Percentiles rank a stretch among this genome's conserved stretches.
phyloP scores from a whole-genome alignment of 2,797 vertebrate genomes.

The Ctenopoma kingsleyae region DNA sequence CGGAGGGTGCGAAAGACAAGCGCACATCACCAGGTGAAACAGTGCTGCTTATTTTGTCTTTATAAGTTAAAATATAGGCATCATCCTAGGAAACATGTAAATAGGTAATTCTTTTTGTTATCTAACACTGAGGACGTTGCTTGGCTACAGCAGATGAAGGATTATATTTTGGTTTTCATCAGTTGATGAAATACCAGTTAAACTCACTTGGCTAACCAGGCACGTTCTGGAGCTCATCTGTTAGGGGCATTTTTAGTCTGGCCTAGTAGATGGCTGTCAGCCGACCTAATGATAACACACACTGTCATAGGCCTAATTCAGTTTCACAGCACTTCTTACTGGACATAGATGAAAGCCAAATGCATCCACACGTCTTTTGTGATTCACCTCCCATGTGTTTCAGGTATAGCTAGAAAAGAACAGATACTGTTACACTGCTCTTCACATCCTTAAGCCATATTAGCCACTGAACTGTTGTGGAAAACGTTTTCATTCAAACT shows the following conservation, averaged over 20 bases:
- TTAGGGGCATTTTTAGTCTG: constrained; percentile 41
- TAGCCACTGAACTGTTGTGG: constrained; percentile 59
- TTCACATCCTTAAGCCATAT: constrained; percentile 60
- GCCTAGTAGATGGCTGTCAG: constrained; percentile 52
- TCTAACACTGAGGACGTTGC: constrained; percentile 20
- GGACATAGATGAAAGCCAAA: constrained; percentile 53
- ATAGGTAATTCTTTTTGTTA: not conserved
- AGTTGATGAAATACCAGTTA: constrained; percentile 52
- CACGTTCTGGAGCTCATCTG: constrained; percentile 60
- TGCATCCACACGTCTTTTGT: constrained; percentile 44
- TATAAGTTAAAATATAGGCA: not conserved
- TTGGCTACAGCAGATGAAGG: constrained; percentile 29
- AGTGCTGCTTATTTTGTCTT: constrained; percentile 22
- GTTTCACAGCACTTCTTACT: constrained; percentile 60
- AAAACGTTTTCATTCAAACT: constrained; percentile 72
- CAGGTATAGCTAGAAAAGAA: constrained; percentile 43
- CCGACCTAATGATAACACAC: constrained; percentile 63
- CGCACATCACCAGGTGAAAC: constrained; percentile 29
- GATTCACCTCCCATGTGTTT: constrained; percentile 45
- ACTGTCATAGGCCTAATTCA: constrained; percentile 54
- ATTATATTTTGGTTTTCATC: constrained; percentile 17
- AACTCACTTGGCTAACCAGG: constrained; percentile 54
- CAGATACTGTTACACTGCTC: constrained; percentile 34
- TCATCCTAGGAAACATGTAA: constrained; percentile 23
- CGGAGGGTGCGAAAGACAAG: constrained; percentile 29